Evolutionary conservation across 2,113 vertebrate genomes (phyloP).

Genomic region (Oncorhynchus mykiss): DNA sequence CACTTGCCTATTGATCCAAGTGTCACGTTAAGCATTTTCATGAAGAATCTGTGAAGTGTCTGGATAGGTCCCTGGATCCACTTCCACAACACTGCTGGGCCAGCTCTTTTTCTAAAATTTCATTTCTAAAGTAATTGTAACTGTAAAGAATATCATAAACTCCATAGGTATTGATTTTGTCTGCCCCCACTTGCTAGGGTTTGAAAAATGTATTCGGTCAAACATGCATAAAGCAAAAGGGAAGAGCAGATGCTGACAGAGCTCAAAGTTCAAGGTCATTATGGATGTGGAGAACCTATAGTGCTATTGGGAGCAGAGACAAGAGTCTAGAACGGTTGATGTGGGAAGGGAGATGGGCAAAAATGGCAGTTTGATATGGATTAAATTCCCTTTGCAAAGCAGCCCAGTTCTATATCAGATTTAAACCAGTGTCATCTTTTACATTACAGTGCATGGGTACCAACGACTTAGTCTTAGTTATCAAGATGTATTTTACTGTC

Average conservation of each 20-base stretch:
- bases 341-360: not conserved
- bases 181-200: no score
- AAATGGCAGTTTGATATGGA: not conserved
- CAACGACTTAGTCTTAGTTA: no score
- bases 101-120: not conserved
- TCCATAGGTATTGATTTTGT: not conserved
- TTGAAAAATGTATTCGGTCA: slow-evolving; percentile 38
- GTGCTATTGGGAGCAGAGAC: not conserved
- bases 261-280: slow-evolving; percentile 50
- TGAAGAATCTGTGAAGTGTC: slow-evolving; percentile 14
- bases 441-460: not conserved
- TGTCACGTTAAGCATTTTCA: slow-evolving; percentile 24
- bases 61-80: slow-evolving; percentile 2
- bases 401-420: not conserved
- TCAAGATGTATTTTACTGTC: no score
- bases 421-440: not conserved
- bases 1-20: slow-evolving; percentile 24
- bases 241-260: slow-evolving; percentile 51
- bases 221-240: slow-evolving; percentile 34
- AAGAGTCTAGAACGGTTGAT: not conserved
- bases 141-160: not conserved
- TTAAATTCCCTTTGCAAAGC: not conserved
- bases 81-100: not conserved
- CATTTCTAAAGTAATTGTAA: not conserved
- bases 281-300: slow-evolving; percentile 13